phyloP scores from a whole-genome alignment of 2,113 vertebrate genomes.

The Pogonocichla stellata region DNA sequence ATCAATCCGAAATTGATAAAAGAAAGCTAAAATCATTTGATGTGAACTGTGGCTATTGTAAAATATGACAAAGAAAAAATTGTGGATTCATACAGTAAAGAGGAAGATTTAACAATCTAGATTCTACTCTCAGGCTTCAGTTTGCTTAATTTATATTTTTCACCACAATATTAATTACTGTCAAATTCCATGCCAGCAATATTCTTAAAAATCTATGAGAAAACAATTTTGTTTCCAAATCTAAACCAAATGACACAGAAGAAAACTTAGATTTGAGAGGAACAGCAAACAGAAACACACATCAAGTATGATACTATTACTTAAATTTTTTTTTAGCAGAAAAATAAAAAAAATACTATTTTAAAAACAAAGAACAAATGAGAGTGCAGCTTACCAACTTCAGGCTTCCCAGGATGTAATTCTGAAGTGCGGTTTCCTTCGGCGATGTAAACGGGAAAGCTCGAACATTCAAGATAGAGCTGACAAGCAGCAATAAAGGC shows the following conservation, averaged over 20 bases:
- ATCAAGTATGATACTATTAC: neutral
- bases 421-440: conserved; percentile 91
- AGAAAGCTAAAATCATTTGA: neutral
- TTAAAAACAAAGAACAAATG: neutral
- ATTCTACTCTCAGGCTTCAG: neutral
- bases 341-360: neutral
- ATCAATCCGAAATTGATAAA: neutral
- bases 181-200: neutral
- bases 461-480: conserved; percentile 96
- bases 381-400: conserved; percentile 67
- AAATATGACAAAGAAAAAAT: neutral
- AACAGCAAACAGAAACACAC: neutral
- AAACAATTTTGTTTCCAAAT: neutral
- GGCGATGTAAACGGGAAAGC: conserved; percentile 96
- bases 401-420: conserved; percentile 78
- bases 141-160: neutral
- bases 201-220: neutral
- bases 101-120: neutral
- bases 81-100: neutral
- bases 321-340: neutral
- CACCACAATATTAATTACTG: neutral
- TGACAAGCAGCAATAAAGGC: conserved; percentile 95
- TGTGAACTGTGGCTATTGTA: neutral
- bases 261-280: neutral
- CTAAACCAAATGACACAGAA: neutral